phyloP scores from a whole-genome alignment of 1,140 invertebrate species.

The Trichonephila inaurata region DNA sequence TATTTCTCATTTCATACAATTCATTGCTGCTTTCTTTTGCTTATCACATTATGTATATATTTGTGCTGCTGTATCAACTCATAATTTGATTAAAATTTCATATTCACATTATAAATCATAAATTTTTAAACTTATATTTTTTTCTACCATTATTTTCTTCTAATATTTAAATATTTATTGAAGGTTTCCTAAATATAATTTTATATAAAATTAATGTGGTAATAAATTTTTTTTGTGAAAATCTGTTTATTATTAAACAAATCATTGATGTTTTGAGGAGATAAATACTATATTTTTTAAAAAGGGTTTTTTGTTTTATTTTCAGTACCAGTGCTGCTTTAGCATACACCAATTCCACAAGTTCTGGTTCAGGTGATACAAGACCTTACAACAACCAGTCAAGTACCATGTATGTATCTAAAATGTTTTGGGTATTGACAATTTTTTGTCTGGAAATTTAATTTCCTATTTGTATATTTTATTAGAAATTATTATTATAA shows the following conservation, averaged over 20 bases:
- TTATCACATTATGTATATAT: too few relatives aligned
- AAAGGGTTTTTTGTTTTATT: conserved; percentile 13
- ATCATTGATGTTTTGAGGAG: too few relatives aligned
- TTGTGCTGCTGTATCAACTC: too few relatives aligned
- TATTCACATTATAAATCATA: too few relatives aligned
- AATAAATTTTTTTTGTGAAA: neutral
- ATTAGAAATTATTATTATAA: neutral
- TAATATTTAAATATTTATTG: neutral
- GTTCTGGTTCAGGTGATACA: conserved; percentile 60
- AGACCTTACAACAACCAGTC: conserved; percentile 72
- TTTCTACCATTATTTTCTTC: too few relatives aligned
- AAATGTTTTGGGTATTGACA: neutral
- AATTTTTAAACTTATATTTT: too few relatives aligned
- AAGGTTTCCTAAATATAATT: neutral
- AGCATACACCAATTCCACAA: conserved; percentile 67
- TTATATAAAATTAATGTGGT: neutral
- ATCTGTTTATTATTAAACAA: too few relatives aligned
- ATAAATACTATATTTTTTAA: too few relatives aligned
- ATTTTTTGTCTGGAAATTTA: neutral
- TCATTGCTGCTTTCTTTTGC: too few relatives aligned
- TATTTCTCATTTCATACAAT: too few relatives aligned
- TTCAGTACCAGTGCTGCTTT: conserved; percentile 73
- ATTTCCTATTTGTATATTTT: neutral
- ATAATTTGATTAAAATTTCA: too few relatives aligned
- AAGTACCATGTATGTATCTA: conserved; percentile 68